These are phyloP conservation scores for Podarcis siculus DNA, from an alignment of 2,797 vertebrate genomes.

Conservation along the genomic window DNA sequence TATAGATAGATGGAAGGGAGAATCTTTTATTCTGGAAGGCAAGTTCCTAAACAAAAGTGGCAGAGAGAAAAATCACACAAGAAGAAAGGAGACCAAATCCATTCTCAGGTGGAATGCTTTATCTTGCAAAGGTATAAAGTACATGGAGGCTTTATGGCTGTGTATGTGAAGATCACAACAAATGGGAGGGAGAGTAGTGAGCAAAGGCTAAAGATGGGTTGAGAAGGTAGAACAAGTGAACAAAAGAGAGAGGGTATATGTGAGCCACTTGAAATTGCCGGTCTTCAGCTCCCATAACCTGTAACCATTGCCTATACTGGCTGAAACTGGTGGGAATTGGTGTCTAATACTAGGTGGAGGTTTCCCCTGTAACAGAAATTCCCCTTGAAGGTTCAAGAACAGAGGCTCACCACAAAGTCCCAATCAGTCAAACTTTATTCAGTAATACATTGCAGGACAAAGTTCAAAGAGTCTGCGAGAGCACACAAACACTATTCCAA, in stretches of 20 bases:
- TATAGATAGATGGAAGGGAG: constrained; percentile 15
- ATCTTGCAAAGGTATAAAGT: constrained; percentile 19
- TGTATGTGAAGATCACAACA: background rate
- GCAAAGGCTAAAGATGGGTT: background rate
- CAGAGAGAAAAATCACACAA: constrained; percentile 24
- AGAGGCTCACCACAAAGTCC: too few relatives aligned
- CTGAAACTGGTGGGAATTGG: too few relatives aligned
- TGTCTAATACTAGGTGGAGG: too few relatives aligned
- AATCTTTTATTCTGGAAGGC: background rate
- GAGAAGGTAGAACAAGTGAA: background rate
- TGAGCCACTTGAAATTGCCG: too few relatives aligned
- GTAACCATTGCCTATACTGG: too few relatives aligned
- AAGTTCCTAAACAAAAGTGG: constrained; percentile 20
- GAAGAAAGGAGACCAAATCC: constrained; percentile 11
- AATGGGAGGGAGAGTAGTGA: background rate
- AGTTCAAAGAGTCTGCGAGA: too few relatives aligned
- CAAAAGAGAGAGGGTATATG: background rate
- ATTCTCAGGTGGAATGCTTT: constrained; percentile 41
- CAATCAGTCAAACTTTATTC: too few relatives aligned
- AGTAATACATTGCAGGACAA: too few relatives aligned
- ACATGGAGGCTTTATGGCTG: background rate
- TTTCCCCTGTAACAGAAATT: too few relatives aligned
- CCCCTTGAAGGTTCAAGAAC: too few relatives aligned
- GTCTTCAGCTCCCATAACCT: too few relatives aligned
- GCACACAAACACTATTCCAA: too few relatives aligned